Evolutionary conservation across 2,888 invertebrate genomes (phyloP).

Genomic region (Syrista parreyssii): DNA sequence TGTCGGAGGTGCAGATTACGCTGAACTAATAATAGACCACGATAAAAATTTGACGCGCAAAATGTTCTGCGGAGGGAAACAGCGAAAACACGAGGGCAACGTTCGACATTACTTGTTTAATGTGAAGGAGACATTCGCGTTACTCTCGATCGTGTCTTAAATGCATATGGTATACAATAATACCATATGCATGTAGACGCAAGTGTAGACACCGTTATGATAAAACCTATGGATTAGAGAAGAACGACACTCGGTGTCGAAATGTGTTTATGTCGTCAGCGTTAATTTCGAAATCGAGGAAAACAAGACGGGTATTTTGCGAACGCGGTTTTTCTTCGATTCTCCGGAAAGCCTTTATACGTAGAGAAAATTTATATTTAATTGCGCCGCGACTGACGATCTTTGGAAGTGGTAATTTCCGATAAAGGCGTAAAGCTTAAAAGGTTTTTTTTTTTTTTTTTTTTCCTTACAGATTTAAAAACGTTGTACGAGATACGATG

Average conservation of each 20-base stretch:
- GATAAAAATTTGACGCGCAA: conserved; percentile 61
- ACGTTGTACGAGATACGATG: not conserved
- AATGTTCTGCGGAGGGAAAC: conserved; percentile 47
- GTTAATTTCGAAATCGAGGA: not conserved
- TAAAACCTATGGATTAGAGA: not conserved
- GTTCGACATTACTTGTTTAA: conserved; percentile 34
- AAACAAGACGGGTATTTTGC: not conserved
- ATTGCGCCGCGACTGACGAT: not conserved
- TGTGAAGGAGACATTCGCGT: not conserved
- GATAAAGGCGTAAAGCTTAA: not conserved
- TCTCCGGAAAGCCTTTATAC: not conserved
- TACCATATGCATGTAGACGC: not conserved
- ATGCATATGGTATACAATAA: not conserved
- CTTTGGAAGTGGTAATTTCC: not conserved
- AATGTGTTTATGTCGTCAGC: not conserved
- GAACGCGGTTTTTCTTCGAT: not conserved
- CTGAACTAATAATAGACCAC: conserved; percentile 60
- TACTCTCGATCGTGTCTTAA: not conserved
- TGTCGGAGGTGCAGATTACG: conserved; percentile 55
- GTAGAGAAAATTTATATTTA: not conserved
- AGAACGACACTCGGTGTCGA: not conserved
- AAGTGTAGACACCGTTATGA: not conserved
- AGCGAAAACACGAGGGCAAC: conserved; percentile 54
- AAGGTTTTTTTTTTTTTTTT: not conserved
- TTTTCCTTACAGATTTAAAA: not conserved